These are phyloP conservation scores for Chrysodeixis includens DNA, from an alignment of 2,888 invertebrate species.

Conservation along the genomic window DNA sequence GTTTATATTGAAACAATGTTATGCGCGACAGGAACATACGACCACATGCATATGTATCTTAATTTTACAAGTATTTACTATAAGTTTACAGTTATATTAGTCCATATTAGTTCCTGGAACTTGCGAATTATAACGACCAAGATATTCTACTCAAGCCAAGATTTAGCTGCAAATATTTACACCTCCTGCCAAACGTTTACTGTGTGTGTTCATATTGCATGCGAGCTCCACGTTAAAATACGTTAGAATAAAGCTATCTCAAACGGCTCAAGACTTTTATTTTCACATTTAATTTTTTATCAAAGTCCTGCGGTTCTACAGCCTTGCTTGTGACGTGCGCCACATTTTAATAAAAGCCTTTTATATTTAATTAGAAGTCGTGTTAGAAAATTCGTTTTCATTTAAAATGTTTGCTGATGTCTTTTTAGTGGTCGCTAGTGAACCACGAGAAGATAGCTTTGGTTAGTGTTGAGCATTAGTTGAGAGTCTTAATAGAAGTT, in stretches of 20 bases:
- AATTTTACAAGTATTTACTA: background rate
- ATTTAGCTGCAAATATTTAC: slow-evolving; percentile 4
- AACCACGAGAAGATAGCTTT: background rate
- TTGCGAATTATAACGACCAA: background rate
- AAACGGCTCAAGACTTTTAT: slow-evolving; percentile 15
- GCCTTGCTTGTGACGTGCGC: slow-evolving; percentile 19
- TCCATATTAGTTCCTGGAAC: background rate
- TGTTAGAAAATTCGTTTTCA: slow-evolving; percentile 4
- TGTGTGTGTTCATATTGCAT: slow-evolving; percentile 25
- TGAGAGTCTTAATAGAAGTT: background rate
- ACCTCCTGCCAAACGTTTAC: slow-evolving; percentile 11
- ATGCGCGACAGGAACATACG: background rate
- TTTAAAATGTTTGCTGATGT: background rate
- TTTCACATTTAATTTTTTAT: slow-evolving; percentile 30
- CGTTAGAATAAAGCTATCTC: slow-evolving; percentile 20
- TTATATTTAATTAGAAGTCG: slow-evolving; percentile 3
- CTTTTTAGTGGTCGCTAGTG: slow-evolving; percentile 6
- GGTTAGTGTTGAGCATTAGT: background rate
- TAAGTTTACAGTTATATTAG: background rate
- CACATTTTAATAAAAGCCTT: slow-evolving; percentile 28
- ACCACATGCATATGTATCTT: background rate
- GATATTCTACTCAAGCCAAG: background rate
- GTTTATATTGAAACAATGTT: slow-evolving; percentile 2
- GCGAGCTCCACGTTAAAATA: slow-evolving; percentile 32
- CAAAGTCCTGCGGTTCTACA: slow-evolving; percentile 6